Percentiles rank a stretch among this genome's conserved stretches.
phyloP scores from a whole-genome alignment of 2,113 vertebrate genomes.

The Jaculus jaculus region DNA sequence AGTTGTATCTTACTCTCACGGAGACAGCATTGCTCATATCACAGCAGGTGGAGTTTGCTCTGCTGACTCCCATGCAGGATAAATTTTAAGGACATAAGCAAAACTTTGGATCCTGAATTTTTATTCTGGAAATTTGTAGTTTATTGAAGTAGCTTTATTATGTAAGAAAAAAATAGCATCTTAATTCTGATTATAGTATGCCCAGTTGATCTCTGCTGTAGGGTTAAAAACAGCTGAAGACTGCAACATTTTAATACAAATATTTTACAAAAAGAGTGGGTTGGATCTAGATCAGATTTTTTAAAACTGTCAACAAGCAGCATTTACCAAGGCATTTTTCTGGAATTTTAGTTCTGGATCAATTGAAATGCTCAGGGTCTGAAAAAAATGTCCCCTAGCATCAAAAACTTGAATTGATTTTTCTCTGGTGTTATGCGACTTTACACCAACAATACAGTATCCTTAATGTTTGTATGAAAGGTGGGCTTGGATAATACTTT shows the following conservation, averaged over 20 bases:
- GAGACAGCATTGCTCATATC: constrained; percentile 69
- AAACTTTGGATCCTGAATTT: constrained; percentile 60
- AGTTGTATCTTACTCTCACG: constrained; percentile 69
- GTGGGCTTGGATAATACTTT: constrained; percentile 86
- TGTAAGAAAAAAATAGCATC: constrained; percentile 70
- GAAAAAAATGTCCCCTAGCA: constrained; percentile 89
- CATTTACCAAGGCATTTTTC: constrained; percentile 86
- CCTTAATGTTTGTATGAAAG: constrained; percentile 95
- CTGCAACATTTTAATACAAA: constrained; percentile 76
- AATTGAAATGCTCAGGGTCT: constrained; percentile 84
- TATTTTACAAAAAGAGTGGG: constrained; percentile 70
- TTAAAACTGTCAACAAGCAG: constrained; percentile 87
- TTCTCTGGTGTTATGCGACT: constrained; percentile 92
- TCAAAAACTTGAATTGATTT: constrained; percentile 92
- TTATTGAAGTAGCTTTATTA: constrained; percentile 52
- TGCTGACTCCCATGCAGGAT: constrained; percentile 58
- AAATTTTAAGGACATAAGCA: constrained; percentile 29
- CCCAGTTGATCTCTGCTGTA: constrained; percentile 58
- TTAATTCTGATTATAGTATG: constrained; percentile 30
- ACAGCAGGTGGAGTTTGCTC: constrained; percentile 81
- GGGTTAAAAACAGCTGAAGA: constrained; percentile 64
- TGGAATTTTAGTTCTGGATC: constrained; percentile 84
- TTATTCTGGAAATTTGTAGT: constrained; percentile 43
- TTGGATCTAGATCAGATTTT: constrained; percentile 91
- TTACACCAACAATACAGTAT: constrained; percentile 92